phyloP scores from a whole-genome alignment of 1,140 invertebrate genomes.

The Leptopilina boulardi region DNA sequence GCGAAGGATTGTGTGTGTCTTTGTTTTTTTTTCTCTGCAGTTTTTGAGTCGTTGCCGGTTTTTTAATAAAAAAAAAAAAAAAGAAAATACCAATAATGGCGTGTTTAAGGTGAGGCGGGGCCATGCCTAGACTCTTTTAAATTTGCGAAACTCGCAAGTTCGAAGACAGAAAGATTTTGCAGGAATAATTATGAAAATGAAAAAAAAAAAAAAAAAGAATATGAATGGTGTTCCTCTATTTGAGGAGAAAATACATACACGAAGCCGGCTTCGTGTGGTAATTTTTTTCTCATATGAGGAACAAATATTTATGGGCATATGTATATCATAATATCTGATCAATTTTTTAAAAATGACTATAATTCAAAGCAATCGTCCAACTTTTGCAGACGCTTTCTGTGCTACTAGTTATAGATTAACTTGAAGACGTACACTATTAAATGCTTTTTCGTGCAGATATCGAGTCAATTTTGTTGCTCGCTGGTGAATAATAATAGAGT shows the following conservation, averaged over 20 bases:
- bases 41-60: conserved; percentile 9
- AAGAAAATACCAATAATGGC: not conserved
- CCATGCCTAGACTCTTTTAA: conserved; percentile 30
- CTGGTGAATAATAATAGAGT: conserved; percentile 13
- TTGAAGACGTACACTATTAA: not conserved
- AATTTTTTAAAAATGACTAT: conserved; percentile 36
- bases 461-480: conserved; percentile 3
- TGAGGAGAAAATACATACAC: conserved; percentile 24
- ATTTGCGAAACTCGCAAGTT: conserved; percentile 32
- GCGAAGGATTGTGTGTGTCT: not conserved
- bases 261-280: conserved; percentile 45
- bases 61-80: not conserved
- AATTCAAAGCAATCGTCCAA: conserved; percentile 47
- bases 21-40: not conserved
- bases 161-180: conserved; percentile 7
- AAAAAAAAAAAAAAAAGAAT: not conserved
- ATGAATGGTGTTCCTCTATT: not conserved
- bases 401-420: conserved; percentile 42
- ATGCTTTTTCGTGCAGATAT: conserved; percentile 18
- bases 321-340: conserved; percentile 49
- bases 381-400: conserved; percentile 52
- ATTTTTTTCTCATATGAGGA: conserved; percentile 34
- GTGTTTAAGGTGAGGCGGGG: conserved; percentile 26
- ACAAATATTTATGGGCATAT: conserved; percentile 47
- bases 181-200: not conserved